phyloP scores from a whole-genome alignment of 1,140 invertebrate genomes.

The Maconellicoccus hirsutus region DNA sequence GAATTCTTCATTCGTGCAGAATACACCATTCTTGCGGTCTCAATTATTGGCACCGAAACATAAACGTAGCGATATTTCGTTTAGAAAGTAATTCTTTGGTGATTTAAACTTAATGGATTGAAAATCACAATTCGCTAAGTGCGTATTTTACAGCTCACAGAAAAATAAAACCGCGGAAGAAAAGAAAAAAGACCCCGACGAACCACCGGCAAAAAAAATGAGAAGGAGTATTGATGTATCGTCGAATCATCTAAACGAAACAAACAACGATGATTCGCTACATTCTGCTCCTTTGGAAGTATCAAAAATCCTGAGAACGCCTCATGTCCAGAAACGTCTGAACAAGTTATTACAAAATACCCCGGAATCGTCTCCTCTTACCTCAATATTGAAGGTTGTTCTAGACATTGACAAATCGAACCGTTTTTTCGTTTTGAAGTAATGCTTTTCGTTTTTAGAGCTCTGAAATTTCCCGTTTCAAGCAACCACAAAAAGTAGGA shows the following conservation, averaged over 20 bases:
- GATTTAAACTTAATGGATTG: background rate
- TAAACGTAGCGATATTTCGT: background rate
- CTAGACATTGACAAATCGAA: background rate
- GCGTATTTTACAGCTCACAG: background rate
- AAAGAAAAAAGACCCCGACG: background rate
- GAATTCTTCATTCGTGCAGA: background rate
- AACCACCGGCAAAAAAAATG: background rate
- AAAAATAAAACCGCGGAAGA: background rate
- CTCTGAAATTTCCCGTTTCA: background rate
- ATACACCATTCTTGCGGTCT: conserved; percentile 1
- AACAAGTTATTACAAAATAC: conserved; percentile 6
- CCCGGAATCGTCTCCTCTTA: background rate
- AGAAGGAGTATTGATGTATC: background rate
- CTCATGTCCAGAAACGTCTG: conserved; percentile 1
- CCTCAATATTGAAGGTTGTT: background rate
- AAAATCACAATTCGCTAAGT: background rate
- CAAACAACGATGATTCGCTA: background rate
- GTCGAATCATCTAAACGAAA: background rate
- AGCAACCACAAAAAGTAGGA: conserved; percentile 11
- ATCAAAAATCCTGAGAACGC: background rate
- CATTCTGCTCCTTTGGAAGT: background rate
- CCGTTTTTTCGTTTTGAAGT: too few species aligned
- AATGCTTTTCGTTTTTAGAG: background rate
- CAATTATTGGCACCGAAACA: background rate
- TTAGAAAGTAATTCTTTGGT: background rate